Evolutionary conservation across 92 coral and sea anemone genomes (phyloP).

Genomic region (Bergia sp.): DNA sequence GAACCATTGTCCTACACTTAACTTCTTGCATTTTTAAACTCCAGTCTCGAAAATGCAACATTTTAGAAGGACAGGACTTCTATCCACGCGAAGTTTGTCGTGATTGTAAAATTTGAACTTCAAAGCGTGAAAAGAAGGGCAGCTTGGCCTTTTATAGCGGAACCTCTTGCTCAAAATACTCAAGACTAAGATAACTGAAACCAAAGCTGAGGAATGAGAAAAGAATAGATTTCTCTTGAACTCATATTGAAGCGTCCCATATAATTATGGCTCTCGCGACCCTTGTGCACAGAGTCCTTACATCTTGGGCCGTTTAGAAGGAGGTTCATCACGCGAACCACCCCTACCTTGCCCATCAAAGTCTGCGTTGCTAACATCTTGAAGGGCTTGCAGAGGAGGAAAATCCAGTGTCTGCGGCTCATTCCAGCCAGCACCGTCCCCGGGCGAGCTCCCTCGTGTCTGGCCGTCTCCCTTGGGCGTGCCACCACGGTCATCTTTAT

Average conservation of each 20-base stretch:
- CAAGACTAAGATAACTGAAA: background rate
- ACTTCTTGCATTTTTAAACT: too few relatives aligned
- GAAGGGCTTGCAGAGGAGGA: conserved; percentile 64
- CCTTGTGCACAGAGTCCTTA: conserved; percentile 14
- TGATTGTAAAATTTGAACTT: too few relatives aligned
- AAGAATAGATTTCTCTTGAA: background rate
- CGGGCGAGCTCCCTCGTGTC: conserved; percentile 35
- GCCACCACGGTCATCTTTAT: conserved; percentile 69
- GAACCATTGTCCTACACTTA: too few relatives aligned
- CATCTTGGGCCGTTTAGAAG: conserved; percentile 74
- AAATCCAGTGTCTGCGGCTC: conserved; percentile 55
- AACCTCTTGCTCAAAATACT: background rate
- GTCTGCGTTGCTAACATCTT: conserved; percentile 67
- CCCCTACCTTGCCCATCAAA: conserved; percentile 69
- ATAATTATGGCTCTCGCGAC: background rate
- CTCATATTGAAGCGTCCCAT: background rate
- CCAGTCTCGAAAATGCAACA: too few relatives aligned
- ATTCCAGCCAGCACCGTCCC: conserved; percentile 37
- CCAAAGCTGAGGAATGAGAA: too few relatives aligned
- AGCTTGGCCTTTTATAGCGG: background rate
- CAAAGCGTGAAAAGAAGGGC: too few relatives aligned
- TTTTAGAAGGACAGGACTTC: too few relatives aligned
- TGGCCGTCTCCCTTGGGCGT: conserved; percentile 45
- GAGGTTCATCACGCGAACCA: conserved; percentile 66
- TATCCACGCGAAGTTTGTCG: too few relatives aligned